Evolutionary conservation across 2,797 vertebrate species (phyloP), one percentile per base, ranked within the genome.

Genomic region (Chloroceryle amazona): DNA sequence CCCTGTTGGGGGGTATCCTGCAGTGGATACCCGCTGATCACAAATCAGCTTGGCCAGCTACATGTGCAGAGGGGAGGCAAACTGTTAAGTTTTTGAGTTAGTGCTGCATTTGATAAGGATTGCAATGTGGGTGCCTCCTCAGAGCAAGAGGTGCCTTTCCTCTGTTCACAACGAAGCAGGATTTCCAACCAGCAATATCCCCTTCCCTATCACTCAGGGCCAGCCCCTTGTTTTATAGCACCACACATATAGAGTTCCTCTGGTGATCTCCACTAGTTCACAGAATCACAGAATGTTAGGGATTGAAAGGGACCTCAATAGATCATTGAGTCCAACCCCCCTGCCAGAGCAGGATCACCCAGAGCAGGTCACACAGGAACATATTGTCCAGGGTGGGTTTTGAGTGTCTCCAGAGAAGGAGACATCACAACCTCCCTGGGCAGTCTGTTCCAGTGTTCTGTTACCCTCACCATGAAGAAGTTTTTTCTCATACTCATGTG

Each of bases 51-150:
- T 35, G 6, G 5, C 2, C 7, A 81, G 4, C 9, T 78, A 16
- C 1, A 3, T 5, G 1, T 35, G 21, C 33, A 41, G 13, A 10
- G 3, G 37, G 35, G 26, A 67, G 26, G 72, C 18, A 80, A 82
- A 29, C 2, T 8, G 49, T 82, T 57, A 52, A 28, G 2, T 13
- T 11, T 46, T 39, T 20, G 39, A 54, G 10, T 28, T 31, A 41
- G 15, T 60, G 52, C 78, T 6, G 1, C 12, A 10, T 4, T 5
- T 47, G 37, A 44, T 57, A 39, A 72, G 23, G 16, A 26, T 5
- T 42, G 4, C 0, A 4, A 81, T 13, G 6, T 0, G 2, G 19
- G 12, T 46, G 29, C 33, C 73, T 17, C 37, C 22, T 52, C 29
- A 33, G 51, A 33, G 19, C 29, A 67, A n/a, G 54, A 39, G 17